Evolutionary conservation across 2,888 invertebrate species (phyloP).

Genomic region (Autographa gamma): DNA sequence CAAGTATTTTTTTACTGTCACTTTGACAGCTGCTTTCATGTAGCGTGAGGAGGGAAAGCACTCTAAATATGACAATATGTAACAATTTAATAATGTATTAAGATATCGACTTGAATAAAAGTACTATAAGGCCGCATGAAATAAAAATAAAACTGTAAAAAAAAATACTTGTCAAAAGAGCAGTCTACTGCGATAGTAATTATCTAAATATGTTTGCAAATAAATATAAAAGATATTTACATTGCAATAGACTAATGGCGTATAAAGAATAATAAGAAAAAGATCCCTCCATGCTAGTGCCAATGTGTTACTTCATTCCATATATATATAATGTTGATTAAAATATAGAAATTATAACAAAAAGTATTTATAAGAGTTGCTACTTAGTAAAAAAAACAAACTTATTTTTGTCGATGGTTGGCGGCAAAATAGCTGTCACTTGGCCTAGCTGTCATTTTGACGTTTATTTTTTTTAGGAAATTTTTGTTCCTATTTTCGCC

Average conservation of each 20-base stretch:
- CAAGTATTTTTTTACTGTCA: conserved; percentile 10
- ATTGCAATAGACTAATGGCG: conserved; percentile 5
- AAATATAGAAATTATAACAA: conserved; percentile 48
- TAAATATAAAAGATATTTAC: neutral
- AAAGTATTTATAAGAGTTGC: conserved; percentile 60
- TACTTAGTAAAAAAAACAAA: conserved; percentile 29
- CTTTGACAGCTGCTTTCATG: neutral
- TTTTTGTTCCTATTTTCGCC: neutral
- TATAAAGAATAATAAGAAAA: conserved; percentile 63
- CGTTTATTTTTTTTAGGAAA: neutral
- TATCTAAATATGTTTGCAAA: conserved; percentile 26
- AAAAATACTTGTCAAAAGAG: conserved; percentile 20
- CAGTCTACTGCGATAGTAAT: neutral
- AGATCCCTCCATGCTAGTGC: conserved; percentile 86
- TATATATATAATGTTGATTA: conserved; percentile 65
- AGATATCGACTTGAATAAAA: no score
- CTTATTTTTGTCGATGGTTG: conserved; percentile 12
- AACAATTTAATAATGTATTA: no score
- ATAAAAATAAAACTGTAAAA: neutral
- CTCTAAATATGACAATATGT: no score
- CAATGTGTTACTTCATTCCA: conserved; percentile 78
- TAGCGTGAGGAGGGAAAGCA: no score
- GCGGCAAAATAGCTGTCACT: neutral
- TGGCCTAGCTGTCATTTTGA: neutral
- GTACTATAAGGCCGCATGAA: no score